phyloP scores from a whole-genome alignment of 2,797 vertebrate species.

The Tadarida brasiliensis region DNA sequence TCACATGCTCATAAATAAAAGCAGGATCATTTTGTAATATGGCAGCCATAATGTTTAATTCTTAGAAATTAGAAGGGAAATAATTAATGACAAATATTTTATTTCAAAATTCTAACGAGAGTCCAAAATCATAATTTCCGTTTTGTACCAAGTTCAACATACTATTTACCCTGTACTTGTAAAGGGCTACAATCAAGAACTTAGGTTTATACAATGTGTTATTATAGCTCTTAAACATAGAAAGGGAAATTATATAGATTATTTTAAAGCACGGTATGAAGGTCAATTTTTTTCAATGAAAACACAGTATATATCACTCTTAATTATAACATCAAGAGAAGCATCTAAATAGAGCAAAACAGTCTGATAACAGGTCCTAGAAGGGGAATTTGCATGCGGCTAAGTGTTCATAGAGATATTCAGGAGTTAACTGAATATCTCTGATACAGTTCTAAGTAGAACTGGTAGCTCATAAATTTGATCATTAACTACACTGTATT shows the following conservation, averaged over 20 bases:
- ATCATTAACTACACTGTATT: background rate
- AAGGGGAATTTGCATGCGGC: background rate
- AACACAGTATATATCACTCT: background rate
- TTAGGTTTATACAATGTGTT: conserved; percentile 1
- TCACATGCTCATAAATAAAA: conserved; percentile 60
- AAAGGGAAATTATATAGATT: background rate
- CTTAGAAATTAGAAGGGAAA: conserved; percentile 37
- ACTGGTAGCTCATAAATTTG: background rate
- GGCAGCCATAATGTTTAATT: conserved; percentile 24
- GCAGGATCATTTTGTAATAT: conserved; percentile 29
- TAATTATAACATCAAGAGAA: conserved; percentile 45
- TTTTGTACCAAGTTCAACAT: conserved; percentile 24
- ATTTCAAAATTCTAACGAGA: conserved; percentile 69
- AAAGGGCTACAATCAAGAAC: conserved; percentile 16
- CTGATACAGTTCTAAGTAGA: background rate
- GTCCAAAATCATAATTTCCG: conserved; percentile 24
- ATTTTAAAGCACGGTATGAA: background rate
- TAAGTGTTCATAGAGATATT: background rate
- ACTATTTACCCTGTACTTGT: background rate
- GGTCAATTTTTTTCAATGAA: conserved; percentile 3
- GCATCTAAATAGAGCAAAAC: background rate
- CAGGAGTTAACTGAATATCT: background rate
- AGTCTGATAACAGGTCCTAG: background rate
- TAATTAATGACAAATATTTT: conserved; percentile 52
- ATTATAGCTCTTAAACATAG: background rate